Evolutionary conservation across 2,797 vertebrate species (phyloP), one percentile per base, ranked within the genome.

Genomic region (Acipenser ruthenus): DNA sequence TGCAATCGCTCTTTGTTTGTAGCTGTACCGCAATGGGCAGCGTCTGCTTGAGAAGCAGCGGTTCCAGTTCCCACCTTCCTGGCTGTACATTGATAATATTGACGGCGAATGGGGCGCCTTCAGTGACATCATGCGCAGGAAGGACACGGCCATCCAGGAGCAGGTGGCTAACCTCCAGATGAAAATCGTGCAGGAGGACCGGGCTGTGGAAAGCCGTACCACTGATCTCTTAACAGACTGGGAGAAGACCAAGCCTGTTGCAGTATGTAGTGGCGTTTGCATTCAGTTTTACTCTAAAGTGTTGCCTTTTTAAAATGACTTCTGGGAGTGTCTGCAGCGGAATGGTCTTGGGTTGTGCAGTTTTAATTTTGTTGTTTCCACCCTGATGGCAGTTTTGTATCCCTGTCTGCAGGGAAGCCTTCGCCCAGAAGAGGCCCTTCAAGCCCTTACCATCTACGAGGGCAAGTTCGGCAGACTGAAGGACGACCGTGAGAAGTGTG

Each of bases 31-130:
- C 59, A 99, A 98, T 10, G 97, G 97, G 9, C 97, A 99, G 75
- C 94, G 97, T 66, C 79, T 99, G 70, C 88, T 99, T 75, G 97
- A 99, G 74, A 99, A 99, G 73, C 97, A 99, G 13, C 87, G 97
- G 13, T 99, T 99, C 89, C 97, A 99, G 82, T 99, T 99, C 79
- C 96, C 97, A 0, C 94, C 97, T 0, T 99, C 96, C 67, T 99
- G 97, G 97, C 87, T 99, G 1, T 99, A 99, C 80, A 98, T 98
- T 2, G 97, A 99, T 84, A 99, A 99, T 85, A 99, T 99, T 0
- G 97, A 99, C 76, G 97, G 97, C 0, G 97, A 99, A 66, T 99
- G 97, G 97, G 96, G 96, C 0, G 97, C 97, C 15, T 99, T 99
- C 83, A 99, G 95, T 60, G 97, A 99, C 82, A 99, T 99, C 59